Base-by-base conservation (phyloP, 2,113 vertebrate species). In the Tupaia tana region DNA sequence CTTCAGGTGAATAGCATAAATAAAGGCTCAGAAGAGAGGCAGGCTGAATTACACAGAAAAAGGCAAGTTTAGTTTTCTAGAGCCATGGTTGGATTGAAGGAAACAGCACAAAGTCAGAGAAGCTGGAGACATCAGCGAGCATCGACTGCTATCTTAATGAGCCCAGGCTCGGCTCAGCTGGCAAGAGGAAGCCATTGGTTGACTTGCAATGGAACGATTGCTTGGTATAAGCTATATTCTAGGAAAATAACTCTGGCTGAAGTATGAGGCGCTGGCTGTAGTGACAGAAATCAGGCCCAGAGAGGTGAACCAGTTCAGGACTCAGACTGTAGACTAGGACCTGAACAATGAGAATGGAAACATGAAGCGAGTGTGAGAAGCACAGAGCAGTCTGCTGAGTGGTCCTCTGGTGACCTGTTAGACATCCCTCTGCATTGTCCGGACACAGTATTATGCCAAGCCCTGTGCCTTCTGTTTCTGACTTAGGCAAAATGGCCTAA, bases 401-500 rank as follows among this genome's bases (percentile, higher is more conserved):
- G 9, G 14, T 6, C 16, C 71, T 63, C n/a, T 58, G 80, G 14
- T 3, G 2, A 64, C 29, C 74, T 64, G 19, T 29, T 25, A 7
- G 71, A 27, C 13, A 54, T 54, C 13, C 52, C 6, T 58, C n/a
- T 67, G 25, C 4, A 0, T 13, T 61, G 12, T 43, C 61, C 88
- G 20, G 25, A 9, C 18, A 13, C 4, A 19, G 6, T 4, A 18
- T 7, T 7, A 0, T 10, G 7, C 0, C 4, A 27, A 64, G 18
- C 69, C 43, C 31, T 70, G 18, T 8, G 9, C 34, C 25, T 24
- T 14, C 27, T 27, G 4, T 6, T 25, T 7, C 15, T 75, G 15
- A n/a, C 29, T 81, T 19, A 81, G 54, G 54, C n/a, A 29, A 69
- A 93, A 34, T 25, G n/a, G 11, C n/a, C 71, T 61, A n/a, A 73